Conservation (phyloP, 2,888 invertebrate species). For the Andrena chrysosceles region DNA sequence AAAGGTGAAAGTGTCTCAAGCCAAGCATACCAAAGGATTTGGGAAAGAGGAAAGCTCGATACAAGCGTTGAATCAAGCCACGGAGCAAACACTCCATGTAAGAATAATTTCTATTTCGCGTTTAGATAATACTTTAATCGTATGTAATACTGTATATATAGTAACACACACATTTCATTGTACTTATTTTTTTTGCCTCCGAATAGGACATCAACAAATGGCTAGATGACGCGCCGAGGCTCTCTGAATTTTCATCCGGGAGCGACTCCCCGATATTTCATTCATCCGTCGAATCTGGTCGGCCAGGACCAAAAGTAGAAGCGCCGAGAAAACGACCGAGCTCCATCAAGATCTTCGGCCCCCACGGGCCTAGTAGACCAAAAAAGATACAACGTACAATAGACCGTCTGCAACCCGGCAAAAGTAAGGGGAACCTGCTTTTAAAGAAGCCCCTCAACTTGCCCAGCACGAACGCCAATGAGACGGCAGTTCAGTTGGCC, state of each 20-base stretch:
- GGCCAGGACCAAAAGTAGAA: conserved; percentile 88
- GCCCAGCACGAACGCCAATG: conserved; percentile 85
- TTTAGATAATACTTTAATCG: conserved; percentile 22
- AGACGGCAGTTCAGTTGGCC: conserved; percentile 85
- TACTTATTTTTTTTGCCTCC: conserved; percentile 40
- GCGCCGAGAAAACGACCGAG: conserved; percentile 85
- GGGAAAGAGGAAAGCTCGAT: conserved; percentile 85
- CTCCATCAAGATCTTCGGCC: conserved; percentile 80
- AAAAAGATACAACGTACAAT: conserved; percentile 92
- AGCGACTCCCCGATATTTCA: conserved; percentile 89
- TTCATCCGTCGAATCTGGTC: conserved; percentile 86
- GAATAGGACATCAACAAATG: conserved; percentile 94
- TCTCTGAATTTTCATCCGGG: conserved; percentile 91
- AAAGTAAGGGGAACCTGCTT: conserved; percentile 93
- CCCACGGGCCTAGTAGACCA: conserved; percentile 79
- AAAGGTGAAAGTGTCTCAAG: conserved; percentile 76
- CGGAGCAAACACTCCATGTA: conserved; percentile 88
- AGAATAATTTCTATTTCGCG: conserved; percentile 58
- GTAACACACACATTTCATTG: conserved; percentile 19
- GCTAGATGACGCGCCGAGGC: conserved; percentile 93
- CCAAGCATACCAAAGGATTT: conserved; percentile 79
- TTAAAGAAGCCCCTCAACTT: conserved; percentile 89
- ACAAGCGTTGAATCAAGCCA: conserved; percentile 90
- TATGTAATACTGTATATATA: conserved; percentile 3
- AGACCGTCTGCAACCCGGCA: conserved; percentile 93